Conservation (phyloP, 2,113 vertebrate genomes). For the Onychostruthus taczanowskii region DNA sequence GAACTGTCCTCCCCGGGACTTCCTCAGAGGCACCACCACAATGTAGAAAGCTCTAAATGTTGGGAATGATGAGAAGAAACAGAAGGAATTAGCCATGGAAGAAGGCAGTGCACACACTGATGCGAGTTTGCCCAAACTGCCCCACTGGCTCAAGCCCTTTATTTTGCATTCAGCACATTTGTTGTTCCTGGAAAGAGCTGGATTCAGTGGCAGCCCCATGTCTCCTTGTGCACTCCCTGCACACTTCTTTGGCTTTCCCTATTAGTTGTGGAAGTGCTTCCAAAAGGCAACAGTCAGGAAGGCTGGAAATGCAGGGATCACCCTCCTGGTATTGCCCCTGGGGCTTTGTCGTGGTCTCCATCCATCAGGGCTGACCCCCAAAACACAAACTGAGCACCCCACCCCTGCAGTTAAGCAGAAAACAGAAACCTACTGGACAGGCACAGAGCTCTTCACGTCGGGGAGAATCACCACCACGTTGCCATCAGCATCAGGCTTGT, state of each 20-base stretch:
- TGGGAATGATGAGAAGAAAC: not conserved
- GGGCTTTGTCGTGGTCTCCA: not conserved
- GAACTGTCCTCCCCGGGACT: constrained; percentile 77
- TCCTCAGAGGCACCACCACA: constrained; percentile 90
- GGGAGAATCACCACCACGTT: constrained; percentile 84
- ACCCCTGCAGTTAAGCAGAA: not conserved
- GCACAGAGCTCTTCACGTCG: constrained; percentile 78
- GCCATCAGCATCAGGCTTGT: constrained; percentile 83
- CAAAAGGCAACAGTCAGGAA: not conserved
- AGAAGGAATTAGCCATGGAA: not conserved
- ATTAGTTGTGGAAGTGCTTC: not conserved
- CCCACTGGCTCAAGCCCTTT: not conserved
- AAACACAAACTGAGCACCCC: not conserved
- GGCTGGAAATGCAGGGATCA: not conserved
- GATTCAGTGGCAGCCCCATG: not conserved
- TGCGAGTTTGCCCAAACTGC: not conserved
- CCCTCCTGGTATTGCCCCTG: too few species aligned
- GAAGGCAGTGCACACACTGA: not conserved
- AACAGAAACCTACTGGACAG: constrained; percentile 81
- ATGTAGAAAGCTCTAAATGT: constrained; percentile 85
- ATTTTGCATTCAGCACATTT: not conserved
- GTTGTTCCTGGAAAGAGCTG: not conserved
- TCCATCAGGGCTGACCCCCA: not conserved
- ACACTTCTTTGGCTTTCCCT: not conserved
- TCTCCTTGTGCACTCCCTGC: not conserved